Percentiles rank a stretch among this genome's conserved stretches.
Conservation (phyloP, 2,888 invertebrate species). For the Synergus gifuensis region DNA sequence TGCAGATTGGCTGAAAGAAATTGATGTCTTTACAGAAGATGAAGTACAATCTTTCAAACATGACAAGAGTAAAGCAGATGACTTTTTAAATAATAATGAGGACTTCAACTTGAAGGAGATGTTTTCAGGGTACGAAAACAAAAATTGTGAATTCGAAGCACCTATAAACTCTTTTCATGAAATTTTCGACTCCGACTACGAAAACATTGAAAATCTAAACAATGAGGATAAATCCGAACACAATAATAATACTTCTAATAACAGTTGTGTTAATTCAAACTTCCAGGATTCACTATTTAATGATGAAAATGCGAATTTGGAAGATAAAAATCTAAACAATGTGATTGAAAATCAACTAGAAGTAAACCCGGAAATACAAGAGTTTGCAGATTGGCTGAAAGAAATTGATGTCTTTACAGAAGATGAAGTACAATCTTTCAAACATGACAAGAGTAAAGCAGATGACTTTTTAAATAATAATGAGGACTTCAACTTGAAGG, state of each 20-base stretch:
- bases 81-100: not conserved
- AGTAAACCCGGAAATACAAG: not conserved
- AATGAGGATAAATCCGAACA: too few species aligned
- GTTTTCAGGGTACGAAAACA: not conserved
- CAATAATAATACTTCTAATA: too few species aligned
- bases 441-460: not conserved
- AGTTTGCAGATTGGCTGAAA: not conserved
- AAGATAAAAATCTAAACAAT: not conserved
- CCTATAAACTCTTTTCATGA: not conserved
- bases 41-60: not conserved
- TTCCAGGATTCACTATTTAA: too few species aligned
- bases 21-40: not conserved
- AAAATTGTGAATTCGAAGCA: not conserved
- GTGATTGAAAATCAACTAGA: not conserved
- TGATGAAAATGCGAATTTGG: too few species aligned
- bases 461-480: not conserved
- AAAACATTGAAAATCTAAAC: not conserved
- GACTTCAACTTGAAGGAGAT: conserved; percentile 1
- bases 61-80: not conserved
- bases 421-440: not conserved
- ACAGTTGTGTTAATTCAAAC: too few species aligned
- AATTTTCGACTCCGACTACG: not conserved
- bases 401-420: not conserved
- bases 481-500: not conserved
- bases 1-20: not conserved